Base-by-base conservation (phyloP, 2,888 invertebrate genomes). In the Drosophila algonquin region DNA sequence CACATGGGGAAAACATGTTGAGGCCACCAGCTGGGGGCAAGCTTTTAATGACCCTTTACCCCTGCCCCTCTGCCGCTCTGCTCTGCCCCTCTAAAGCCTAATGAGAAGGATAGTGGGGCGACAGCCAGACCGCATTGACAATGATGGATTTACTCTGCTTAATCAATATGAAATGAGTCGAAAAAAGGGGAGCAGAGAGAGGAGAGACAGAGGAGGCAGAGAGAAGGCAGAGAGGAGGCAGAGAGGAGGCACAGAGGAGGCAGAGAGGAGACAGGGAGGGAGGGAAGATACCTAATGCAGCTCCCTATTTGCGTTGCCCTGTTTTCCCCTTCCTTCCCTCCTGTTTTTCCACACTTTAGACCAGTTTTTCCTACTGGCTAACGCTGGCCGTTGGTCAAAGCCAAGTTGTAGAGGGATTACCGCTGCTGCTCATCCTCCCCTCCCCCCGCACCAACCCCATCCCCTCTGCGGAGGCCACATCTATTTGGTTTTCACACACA, bases 161-260 rank as follows among this genome's bases (percentile, higher is more conserved):
- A 89, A 86, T 86, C 89, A 89, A 89, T 86, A 87, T 78, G 76
- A 82, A 84, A 87, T 81, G 81, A 84, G 81, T 65, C 48, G 54
- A 48, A 59, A 30, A 46, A 46, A 16, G 21, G 0, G 3, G 18
- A 10, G 24, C 8, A 21, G 2, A 8, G 47, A 2, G n/a, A 16
- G 9, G 2, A 21, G 50, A 6, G 18, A 1, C 18, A 2, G 7
- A n/a, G 3, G 50, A 46, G 4, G 2, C 21, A 27, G 7, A 7
- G 27, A 27, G 7, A 7, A 8, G 35, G 14, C 1, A 1, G 14
- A 14, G 14, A 18, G 35, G 2, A 21, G 18, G 18, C 3, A 1
- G 21, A 2, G 7, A n/a, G 3, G 50, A 46, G 4, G 2, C 21
- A 27, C 1, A 7, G 27, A 27, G 7, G 10, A 8, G 35, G 14